Conservation (phyloP, 2,888 invertebrate genomes). For the Epirrita christyi region DNA sequence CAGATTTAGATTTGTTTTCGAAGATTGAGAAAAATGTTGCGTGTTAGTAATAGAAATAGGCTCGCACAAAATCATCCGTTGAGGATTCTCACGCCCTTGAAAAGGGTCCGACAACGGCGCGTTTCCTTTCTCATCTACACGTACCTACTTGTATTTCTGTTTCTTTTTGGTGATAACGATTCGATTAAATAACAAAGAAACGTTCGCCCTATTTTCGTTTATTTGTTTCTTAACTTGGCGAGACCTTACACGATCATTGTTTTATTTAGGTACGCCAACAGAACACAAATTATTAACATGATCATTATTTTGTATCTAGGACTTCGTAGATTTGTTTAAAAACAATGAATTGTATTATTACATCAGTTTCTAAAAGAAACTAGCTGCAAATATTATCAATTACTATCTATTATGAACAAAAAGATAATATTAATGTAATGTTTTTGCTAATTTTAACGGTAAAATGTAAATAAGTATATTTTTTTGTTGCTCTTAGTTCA, state of each 20-base stretch:
- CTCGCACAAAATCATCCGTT: constrained; percentile 42
- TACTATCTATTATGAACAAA: no score
- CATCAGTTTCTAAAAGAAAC: no score
- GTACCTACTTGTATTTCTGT: constrained; percentile 41
- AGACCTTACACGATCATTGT: constrained; percentile 17
- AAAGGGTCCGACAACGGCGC: constrained; percentile 55
- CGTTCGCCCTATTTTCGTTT: constrained; percentile 30
- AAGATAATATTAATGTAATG: no score
- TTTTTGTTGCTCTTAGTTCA: not conserved
- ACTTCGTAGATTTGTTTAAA: not conserved
- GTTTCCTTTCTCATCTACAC: constrained; percentile 45
- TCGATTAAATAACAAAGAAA: constrained; percentile 42
- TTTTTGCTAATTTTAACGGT: no score
- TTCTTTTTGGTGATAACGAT: constrained; percentile 40
- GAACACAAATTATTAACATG: not conserved
- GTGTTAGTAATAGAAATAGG: constrained; percentile 39
- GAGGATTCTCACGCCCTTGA: constrained; percentile 54
- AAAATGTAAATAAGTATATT: no score
- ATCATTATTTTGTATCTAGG: not conserved
- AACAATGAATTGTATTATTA: not conserved
- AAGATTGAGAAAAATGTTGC: constrained; percentile 10
- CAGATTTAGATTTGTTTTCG: constrained; percentile 12
- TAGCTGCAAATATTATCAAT: no score
- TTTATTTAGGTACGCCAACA: not conserved
- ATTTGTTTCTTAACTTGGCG: constrained; percentile 18